Evolutionary conservation across 2,113 vertebrate genomes (phyloP).

Genomic region (Raphicerus campestris): DNA sequence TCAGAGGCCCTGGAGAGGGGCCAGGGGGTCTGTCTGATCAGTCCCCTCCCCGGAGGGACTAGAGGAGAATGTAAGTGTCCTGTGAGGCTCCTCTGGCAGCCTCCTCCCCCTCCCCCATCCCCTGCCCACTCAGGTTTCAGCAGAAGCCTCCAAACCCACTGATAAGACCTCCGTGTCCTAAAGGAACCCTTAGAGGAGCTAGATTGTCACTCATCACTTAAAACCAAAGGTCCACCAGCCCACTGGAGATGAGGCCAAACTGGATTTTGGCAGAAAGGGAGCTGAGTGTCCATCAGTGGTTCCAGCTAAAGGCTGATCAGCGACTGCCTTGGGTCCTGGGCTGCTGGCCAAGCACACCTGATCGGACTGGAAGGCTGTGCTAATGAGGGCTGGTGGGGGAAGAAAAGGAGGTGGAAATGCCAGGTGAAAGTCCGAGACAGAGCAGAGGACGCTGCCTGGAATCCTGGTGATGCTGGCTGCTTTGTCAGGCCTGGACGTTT

Average conservation of each 20-base stretch:
- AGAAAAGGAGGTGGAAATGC: background rate
- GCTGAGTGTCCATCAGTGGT: too few relatives aligned
- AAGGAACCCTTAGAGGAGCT: background rate
- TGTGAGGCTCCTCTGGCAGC: background rate
- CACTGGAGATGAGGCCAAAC: background rate
- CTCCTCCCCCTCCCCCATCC: background rate
- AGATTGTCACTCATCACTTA: background rate
- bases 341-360: background rate
- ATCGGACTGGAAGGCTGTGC: fast-evolving
- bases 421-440: background rate
- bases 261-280: background rate
- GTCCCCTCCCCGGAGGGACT: background rate
- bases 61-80: too few relatives aligned
- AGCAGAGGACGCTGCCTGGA: background rate
- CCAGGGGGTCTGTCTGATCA: too few relatives aligned
- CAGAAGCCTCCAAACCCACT: background rate
- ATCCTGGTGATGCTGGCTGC: background rate
- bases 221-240: background rate
- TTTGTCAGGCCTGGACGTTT: background rate
- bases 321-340: background rate
- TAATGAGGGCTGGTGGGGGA: too few relatives aligned
- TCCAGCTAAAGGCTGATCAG: background rate
- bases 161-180: background rate
- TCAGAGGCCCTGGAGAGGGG: background rate
- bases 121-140: background rate